Evolutionary conservation across 2,888 invertebrate species (phyloP), one percentile per base, ranked within the genome.

Genomic region (Dicranocentrus wangi): DNA sequence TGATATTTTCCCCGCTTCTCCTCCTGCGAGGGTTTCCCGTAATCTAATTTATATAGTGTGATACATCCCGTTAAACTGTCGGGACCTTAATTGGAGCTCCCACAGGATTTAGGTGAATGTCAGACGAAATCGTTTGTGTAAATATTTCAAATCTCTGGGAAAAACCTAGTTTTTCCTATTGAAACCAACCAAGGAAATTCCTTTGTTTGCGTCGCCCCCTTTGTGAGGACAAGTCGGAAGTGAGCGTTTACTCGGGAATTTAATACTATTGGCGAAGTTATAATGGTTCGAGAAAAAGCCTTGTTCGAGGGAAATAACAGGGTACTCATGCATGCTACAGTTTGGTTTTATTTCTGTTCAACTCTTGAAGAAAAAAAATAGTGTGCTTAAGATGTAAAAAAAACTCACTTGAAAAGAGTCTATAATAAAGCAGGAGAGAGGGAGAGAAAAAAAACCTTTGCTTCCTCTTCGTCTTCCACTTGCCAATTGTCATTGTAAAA

Each of bases 401-500:
- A 78, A 72, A 78, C 65, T 78, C 78, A 70, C 28, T 43, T 19
- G 43, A 78, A 47, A 68, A 51, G 42, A 61, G 43, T 68, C 53
- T 28, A 43, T 77, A 77, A 61, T 77, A 60, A 68, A 68, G 47
- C 69, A 69, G 51, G 76, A n/a, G n/a, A n/a, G n/a, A n/a, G n/a
- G n/a, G n/a, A n/a, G n/a, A n/a, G n/a, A n/a, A n/a, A n/a, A n/a
- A 32, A 32, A 47, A 77, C 72, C 72, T 71, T 66, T 72, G 58
- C 61, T 65, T 70, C 53, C 78, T 70, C 15, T 43, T 53, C 32
- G 39, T 53, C 63, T 51, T 32, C 39, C 58, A 68, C 47, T 78
- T 80, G 80, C 80, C 80, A 73, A 80, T 80, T 80, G 80, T 73
- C 80, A 80, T 66, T 80, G 73, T 73, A 73, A 80, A 80, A 73